Evolutionary conservation across 2,113 vertebrate genomes (phyloP), one percentile per base, ranked within the genome.

Genomic region (Perccottus glenii): DNA sequence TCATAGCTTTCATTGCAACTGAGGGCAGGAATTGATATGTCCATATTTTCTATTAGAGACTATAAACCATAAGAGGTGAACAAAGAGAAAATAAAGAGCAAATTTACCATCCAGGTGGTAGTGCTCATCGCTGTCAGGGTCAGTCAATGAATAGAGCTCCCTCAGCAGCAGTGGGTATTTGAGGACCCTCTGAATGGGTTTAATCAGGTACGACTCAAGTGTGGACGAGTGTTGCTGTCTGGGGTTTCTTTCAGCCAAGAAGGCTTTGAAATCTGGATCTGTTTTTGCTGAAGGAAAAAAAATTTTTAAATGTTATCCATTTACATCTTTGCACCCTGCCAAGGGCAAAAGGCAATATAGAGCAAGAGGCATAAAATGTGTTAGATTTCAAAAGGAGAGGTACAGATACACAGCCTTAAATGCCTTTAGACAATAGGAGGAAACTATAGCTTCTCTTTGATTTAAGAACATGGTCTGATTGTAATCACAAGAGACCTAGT

Each of bases 1-100:
- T 99, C 98, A 99, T 99, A 27, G 98, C 96, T 88, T 96, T 99
- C 89, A 96, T 96, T 53, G 98, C 98, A 92, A 98, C 98, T 99
- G 69, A 3, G 83, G 12, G 61, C 36, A 83, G 36, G 56, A 4
- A 6, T 2, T 27, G 4, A 16, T 19, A 35, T 9, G 6, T 33
- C 6, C 0, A 33, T 19, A 8, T 5, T 40, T 36, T n/a, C 7
- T 35, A n/a, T 35, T 35, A 1, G n/a, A 8, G 35, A 2, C n/a
- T 4, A 27, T 27, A 27, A 27, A 27, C 19, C 19, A 27, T 27
- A 14, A 1, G 2, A 4, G 8, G 14, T 55, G 14, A 14, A 15
- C n/a, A 53, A 36, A 6, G 27, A 8, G 33, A 6, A 58, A 16
- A 14, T 12, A 36, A 45, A 1, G 8, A 60, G 10, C n/a, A 27